A percentile compares a stretch with the other conserved stretches of the same genome.
Conservation (phyloP, 2,797 vertebrate genomes). For the Sebastes wilsoni region DNA sequence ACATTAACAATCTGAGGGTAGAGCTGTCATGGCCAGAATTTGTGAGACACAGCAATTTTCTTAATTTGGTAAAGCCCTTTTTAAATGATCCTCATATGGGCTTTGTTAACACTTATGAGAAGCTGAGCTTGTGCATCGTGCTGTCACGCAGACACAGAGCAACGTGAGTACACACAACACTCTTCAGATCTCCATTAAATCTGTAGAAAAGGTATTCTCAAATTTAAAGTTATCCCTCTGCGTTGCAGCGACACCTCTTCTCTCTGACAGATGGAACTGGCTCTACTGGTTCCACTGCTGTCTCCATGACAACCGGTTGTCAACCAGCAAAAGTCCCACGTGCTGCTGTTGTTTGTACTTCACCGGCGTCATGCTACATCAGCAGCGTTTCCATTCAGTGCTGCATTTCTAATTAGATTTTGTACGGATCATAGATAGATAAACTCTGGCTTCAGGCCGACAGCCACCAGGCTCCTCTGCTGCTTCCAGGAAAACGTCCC, state of each 20-base stretch:
- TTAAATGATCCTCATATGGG: conserved; percentile 24
- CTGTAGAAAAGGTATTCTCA: neutral
- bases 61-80: conserved; percentile 26
- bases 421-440: neutral
- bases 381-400: neutral
- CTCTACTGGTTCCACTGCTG: conserved; percentile 34
- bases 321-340: conserved; percentile 20
- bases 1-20: conserved; percentile 8
- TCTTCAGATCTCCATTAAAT: neutral
- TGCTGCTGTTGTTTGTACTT: conserved; percentile 26
- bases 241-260: neutral
- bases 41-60: conserved; percentile 14
- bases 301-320: conserved; percentile 34
- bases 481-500: neutral
- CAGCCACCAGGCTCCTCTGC: too few relatives aligned
- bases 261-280: conserved; percentile 30
- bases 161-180: too few relatives aligned
- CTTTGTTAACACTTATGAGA: neutral
- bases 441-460: neutral
- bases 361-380: neutral
- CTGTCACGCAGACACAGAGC: neutral
- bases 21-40: conserved; percentile 1
- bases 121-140: neutral
- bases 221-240: neutral
- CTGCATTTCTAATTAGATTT: conserved; percentile 8